Evolutionary conservation across 2,113 vertebrate genomes (phyloP).

Genomic region (Psilopsiagon aymara): DNA sequence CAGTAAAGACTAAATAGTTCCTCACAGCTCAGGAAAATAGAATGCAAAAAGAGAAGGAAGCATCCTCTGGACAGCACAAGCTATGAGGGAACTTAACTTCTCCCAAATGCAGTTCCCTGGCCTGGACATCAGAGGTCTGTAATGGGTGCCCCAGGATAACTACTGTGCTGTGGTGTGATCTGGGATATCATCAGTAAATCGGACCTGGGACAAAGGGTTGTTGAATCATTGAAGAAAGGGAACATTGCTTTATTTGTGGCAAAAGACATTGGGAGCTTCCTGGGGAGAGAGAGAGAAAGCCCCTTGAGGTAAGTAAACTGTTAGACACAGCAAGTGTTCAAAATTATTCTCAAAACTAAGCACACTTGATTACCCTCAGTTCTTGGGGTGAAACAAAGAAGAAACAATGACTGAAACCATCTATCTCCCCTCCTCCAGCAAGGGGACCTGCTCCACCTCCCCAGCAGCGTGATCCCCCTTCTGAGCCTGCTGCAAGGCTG

Average conservation of each 20-base stretch:
- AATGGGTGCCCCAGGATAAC: neutral
- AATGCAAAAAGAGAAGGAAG: neutral
- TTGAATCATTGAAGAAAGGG: neutral
- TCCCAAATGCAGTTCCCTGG: neutral
- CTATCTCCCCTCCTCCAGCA: neutral
- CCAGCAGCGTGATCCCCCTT: neutral
- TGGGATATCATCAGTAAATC: neutral
- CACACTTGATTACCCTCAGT: neutral
- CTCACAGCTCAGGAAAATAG: neutral
- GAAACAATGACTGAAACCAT: neutral
- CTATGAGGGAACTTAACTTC: neutral
- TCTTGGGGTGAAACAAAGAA: neutral
- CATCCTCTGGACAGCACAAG: neutral
- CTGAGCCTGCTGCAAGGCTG: neutral
- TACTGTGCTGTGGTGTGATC: neutral
- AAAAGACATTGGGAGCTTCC: neutral
- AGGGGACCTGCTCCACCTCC: neutral
- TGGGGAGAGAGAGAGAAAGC: neutral
- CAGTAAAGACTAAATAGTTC: neutral
- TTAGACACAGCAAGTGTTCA: neutral
- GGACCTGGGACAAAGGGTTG: neutral
- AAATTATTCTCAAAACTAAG: neutral
- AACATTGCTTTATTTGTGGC: neutral
- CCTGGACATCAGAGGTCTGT: neutral
- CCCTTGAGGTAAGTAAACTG: neutral